Base-by-base conservation (phyloP, 2,797 vertebrate species). In the Eidolon dupreanum region DNA sequence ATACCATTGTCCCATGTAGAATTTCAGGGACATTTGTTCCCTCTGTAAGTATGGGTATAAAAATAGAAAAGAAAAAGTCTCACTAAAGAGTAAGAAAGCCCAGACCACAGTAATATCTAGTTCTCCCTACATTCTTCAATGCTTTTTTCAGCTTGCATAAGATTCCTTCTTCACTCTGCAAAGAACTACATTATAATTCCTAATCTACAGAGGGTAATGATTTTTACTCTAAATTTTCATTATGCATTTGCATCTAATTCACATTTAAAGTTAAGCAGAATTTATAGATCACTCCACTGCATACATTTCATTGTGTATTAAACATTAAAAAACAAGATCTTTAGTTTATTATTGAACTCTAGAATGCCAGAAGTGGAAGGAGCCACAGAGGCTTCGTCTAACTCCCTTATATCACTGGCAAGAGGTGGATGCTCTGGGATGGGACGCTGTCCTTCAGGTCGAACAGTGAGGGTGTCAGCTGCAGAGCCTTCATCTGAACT, bases 191-290 rank as follows among this genome's bases (percentile, higher is more conserved):
- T 85, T 81, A 61, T 43, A 65, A 22, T 68, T 87, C 51, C 51
- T 94, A 68, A 87, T 61, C 84, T 89, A 75, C 36, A 83, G 57
- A 79, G 8, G 8, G 65, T 28, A 53, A 88, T 71, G 78, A 71
- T 59, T 93, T 96, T 90, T 36, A 81, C 78, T 31, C 24, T 46
- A 77, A 82, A 73, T 81, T 79, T 86, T 77, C 12, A 33, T 88
- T 87, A 33, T 61, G 3, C 71, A 63, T 83, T 92, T 95, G 63
- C 55, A 83, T 82, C 33, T 82, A 66, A 93, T 95, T 79, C 65
- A 68, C 38, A 93, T 63, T 68, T 88, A 94, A 81, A 90, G 59
- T 46, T 89, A 53, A 88, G 61, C 65, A 75, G 74, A 92, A 96
- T 93, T 91, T 63, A 88, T 36, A 86, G 53, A 31, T 86, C 55